These are phyloP conservation scores for Ormia ochracea DNA, from an alignment of 2,888 invertebrate species.

Conservation along the genomic window DNA sequence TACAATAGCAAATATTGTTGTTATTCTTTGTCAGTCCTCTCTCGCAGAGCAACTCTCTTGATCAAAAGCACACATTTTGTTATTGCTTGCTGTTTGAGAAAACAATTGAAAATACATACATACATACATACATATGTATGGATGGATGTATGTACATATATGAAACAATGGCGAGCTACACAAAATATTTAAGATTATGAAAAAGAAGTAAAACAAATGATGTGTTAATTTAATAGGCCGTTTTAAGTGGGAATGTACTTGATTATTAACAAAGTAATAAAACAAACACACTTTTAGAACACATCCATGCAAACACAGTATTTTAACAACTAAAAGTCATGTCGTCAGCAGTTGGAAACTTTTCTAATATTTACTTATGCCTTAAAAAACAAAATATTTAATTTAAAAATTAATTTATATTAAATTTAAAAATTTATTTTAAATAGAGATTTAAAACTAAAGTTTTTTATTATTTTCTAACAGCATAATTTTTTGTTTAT, in stretches of 20 bases:
- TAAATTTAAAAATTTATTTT: no score
- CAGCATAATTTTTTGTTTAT: no score
- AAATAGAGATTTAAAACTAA: no score
- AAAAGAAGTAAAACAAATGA: neutral
- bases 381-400: no score
- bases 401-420: no score
- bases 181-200: neutral
- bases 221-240: conserved; percentile 4
- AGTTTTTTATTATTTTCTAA: no score
- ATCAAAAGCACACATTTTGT: neutral
- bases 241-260: conserved; percentile 23
- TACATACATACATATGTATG: no score
- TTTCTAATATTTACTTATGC: neutral
- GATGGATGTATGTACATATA: no score
- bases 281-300: neutral
- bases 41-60: neutral
- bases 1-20: conserved; percentile 12
- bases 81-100: conserved; percentile 6
- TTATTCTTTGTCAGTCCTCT: neutral
- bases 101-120: neutral
- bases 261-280: neutral
- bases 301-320: no score
- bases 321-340: no score
- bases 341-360: neutral
- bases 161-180: neutral